Base-by-base conservation (phyloP, 2,888 invertebrate species). In the Melinaea menophilus region DNA sequence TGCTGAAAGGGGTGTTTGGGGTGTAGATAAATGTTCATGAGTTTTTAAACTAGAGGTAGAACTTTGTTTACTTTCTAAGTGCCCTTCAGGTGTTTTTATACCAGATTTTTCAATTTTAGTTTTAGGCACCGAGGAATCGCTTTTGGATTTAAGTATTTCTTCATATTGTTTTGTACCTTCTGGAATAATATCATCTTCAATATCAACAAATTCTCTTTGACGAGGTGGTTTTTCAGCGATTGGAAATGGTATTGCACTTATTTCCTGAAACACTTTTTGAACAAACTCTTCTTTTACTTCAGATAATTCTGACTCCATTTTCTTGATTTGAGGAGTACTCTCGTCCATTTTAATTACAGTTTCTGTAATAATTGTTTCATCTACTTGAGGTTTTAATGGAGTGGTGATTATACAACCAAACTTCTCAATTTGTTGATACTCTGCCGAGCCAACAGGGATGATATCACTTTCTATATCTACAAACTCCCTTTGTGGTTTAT, bases 1-100 rank as follows among this genome's bases (percentile, higher is more conserved):
- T 54, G 90, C 91, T 22, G 93, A 93, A 64, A 92, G 88, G 41
- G 93, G 93, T 41, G 93, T 93, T 70, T 92, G 92, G 4, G 92
- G 92, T 2, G 93, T 92, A 9, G 92, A 91, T 61, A 89, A 73
- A 73, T 90, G 84, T 55, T 90, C 88, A 67, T 90, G 88, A 35
- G 90, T 89, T 93, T 93, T 90, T 59, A 91, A 78, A 71, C 91
- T 91, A 56, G 92, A 91, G 11, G 92, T 92, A 13, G 93, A 93
- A 74, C 93, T 93, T 77, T 90, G 91, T 76, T 93, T 93, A 74
- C 91, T 91, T 64, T 91, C 88, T 66, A 88, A 73, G 63, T 84
- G 80, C 47, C 80, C 85, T 72, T 84, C 92, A 64, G 80, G 87
- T 70, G 82, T 88, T 78, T 84, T 92, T 72, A 72, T 86, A 1